phyloP scores from a whole-genome alignment of 2,888 invertebrate genomes.

The Cephus nigrinus region DNA sequence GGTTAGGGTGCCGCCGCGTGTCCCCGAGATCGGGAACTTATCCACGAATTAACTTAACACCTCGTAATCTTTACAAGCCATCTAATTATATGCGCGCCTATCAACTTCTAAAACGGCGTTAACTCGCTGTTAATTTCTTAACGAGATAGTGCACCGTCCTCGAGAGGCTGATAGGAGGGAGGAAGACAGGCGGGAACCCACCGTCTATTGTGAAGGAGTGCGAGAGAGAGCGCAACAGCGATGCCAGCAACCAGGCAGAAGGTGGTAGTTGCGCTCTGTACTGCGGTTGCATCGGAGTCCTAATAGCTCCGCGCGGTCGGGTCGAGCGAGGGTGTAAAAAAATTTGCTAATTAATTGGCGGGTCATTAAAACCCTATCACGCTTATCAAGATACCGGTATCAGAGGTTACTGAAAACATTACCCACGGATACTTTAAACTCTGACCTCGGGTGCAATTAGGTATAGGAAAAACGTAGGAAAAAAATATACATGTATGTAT shows the following conservation, averaged over 20 bases:
- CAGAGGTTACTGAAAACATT: not conserved
- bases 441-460: not conserved
- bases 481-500: not conserved
- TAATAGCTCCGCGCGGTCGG: conserved; percentile 24
- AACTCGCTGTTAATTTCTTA: conserved; percentile 51
- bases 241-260: not conserved
- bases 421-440: not conserved
- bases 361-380: conserved; percentile 54
- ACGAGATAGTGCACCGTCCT: conserved; percentile 33
- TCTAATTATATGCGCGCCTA: conserved; percentile 40
- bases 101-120: conserved; percentile 28
- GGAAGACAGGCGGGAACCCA: not conserved
- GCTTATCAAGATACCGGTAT: conserved; percentile 20
- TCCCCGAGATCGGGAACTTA: not conserved
- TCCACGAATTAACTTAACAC: conserved; percentile 11
- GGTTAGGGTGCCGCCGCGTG: not conserved
- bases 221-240: not conserved
- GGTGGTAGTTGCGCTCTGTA: conserved; percentile 12
- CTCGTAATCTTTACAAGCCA: conserved; percentile 41
- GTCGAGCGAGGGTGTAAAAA: conserved; percentile 18
- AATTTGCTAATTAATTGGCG: conserved; percentile 56
- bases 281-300: conserved; percentile 39
- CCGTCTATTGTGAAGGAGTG: not conserved
- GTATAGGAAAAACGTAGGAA: too few relatives aligned
- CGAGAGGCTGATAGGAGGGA: conserved; percentile 12